phyloP scores from a whole-genome alignment of 2,113 vertebrate species.

The Elanus axillaris region DNA sequence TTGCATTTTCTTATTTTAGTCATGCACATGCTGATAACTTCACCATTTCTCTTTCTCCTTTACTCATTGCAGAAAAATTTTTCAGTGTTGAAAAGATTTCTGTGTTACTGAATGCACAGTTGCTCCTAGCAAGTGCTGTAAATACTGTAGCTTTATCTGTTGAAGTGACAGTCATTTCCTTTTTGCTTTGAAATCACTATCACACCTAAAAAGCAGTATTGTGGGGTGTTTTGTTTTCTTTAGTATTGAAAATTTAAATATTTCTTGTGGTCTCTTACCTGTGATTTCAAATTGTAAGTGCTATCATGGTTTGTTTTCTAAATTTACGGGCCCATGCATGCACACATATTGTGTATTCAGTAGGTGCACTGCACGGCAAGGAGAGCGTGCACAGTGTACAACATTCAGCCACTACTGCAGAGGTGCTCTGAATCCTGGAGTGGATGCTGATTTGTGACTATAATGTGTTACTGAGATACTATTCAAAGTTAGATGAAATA shows the following conservation, averaged over 20 bases:
- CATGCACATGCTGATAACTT: not conserved
- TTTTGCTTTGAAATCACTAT: not conserved
- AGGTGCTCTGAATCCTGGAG: not conserved
- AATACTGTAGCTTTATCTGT: not conserved
- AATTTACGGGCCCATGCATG: rapidly evolving
- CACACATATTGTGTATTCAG: not conserved
- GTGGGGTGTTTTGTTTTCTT: not conserved
- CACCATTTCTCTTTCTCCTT: not conserved
- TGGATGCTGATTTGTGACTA: not conserved
- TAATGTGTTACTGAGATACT: not conserved
- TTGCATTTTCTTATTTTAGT: not conserved
- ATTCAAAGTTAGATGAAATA: not conserved
- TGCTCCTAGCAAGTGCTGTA: not conserved
- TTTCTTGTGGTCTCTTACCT: not conserved
- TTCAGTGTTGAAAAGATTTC: not conserved
- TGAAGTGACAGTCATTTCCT: not conserved
- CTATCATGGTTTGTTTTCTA: not conserved
- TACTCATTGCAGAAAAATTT: not conserved
- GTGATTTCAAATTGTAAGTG: not conserved
- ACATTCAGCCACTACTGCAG: not conserved
- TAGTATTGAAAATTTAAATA: not conserved
- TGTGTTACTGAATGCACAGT: not conserved
- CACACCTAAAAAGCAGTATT: not conserved
- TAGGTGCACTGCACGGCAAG: not conserved
- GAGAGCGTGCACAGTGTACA: not conserved